Conservation (phyloP, 2,888 invertebrate species). For the Campaea margaritaria region DNA sequence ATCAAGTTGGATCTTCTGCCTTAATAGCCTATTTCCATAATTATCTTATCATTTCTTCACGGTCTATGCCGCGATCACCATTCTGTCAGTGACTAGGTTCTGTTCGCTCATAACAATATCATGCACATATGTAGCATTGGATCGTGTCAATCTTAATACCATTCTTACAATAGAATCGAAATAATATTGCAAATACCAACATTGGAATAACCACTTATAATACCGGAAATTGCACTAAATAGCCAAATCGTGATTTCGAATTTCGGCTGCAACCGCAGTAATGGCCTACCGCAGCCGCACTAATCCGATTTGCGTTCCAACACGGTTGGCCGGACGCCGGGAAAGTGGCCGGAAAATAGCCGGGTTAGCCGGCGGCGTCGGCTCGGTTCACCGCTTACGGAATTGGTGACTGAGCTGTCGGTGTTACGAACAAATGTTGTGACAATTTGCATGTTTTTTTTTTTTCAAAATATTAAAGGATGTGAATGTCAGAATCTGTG, state of each 20-base stretch:
- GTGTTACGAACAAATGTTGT: constrained; percentile 19
- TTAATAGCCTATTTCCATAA: too few relatives aligned
- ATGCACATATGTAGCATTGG: too few relatives aligned
- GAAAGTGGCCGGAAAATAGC: constrained; percentile 56
- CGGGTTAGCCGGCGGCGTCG: constrained; percentile 19
- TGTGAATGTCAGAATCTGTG: too few relatives aligned
- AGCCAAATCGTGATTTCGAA: constrained; percentile 47
- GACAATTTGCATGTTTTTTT: background rate
- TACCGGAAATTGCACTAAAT: constrained; percentile 38
- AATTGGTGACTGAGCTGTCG: constrained; percentile 15
- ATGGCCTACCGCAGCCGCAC: constrained; percentile 46
- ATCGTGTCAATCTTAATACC: too few relatives aligned
- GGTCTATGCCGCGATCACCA: too few relatives aligned
- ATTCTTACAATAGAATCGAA: background rate
- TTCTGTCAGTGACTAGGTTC: too few relatives aligned
- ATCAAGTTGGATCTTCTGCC: too few relatives aligned
- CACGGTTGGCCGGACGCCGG: constrained; percentile 48
- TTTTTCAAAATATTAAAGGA: background rate
- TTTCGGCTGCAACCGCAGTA: constrained; percentile 41
- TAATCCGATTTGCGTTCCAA: constrained; percentile 63
- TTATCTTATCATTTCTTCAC: too few relatives aligned
- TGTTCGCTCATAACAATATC: too few relatives aligned
- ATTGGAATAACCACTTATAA: constrained; percentile 34
- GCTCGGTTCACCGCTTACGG: constrained; percentile 26
- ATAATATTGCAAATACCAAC: background rate